Evolutionary conservation across 2,113 vertebrate species (phyloP).

Genomic region (Crocuta crocuta): DNA sequence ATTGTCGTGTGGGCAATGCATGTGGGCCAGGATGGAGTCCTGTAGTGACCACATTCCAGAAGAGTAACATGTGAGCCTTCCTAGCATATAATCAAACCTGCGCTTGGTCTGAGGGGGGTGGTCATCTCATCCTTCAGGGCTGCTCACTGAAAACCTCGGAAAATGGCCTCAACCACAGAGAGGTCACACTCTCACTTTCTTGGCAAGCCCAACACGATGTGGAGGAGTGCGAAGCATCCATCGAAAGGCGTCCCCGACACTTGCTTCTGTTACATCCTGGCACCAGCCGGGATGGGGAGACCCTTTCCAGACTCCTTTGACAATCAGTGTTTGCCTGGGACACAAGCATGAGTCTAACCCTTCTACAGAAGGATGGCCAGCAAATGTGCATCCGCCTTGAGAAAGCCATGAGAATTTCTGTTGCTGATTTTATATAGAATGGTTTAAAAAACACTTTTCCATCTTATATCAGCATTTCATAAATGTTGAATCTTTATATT

Average conservation of each 20-base stretch:
- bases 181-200: fast-evolving
- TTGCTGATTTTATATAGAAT: background rate
- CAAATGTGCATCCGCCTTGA: too few relatives aligned
- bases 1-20: fast-evolving
- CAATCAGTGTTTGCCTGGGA: background rate
- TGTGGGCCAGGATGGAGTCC: fast-evolving
- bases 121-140: background rate
- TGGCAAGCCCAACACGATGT: fast-evolving
- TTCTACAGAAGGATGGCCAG: background rate
- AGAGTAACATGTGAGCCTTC: background rate
- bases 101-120: fast-evolving
- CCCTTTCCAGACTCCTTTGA: background rate
- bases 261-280: background rate
- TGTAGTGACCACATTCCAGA: fast-evolving
- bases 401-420: background rate
- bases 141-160: background rate
- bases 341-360: background rate
- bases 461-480: background rate
- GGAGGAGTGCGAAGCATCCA: fast-evolving
- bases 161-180: background rate
- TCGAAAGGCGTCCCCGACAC: fast-evolving
- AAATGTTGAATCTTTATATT: background rate
- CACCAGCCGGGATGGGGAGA: fast-evolving
- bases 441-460: background rate
- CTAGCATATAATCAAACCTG: too few relatives aligned